Base-by-base conservation (phyloP, 2,797 vertebrate species). In the Rhinella marina region DNA sequence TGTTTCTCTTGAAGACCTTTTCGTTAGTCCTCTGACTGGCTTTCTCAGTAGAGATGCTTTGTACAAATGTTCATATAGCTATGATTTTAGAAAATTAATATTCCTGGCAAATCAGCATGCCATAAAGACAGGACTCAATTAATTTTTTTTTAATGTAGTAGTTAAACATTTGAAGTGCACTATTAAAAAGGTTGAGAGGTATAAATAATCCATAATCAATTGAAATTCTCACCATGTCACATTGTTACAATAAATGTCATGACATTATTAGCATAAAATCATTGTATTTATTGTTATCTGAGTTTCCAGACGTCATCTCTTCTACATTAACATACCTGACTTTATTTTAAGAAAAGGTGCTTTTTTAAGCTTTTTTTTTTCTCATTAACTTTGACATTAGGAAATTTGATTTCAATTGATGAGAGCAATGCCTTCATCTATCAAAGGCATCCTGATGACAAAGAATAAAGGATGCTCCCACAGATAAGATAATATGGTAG, bases 381-480 rank as follows among this genome's bases (percentile, higher is more conserved):
- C 75, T 88, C 61, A 66, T 84, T 84, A 84, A 61, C 56, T n/a
- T n/a, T 73, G 29, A 29, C 59, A 29, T 81, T 59, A 62, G 56
- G 68, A 85, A 85, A 80, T 56, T 75, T 41, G 78, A 88, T 85
- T 85, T 54, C 62, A 81, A 85, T 81, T 88, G 87, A 85, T 85
- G 78, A 88, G 78, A 75, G 61, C 70, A 57, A 41, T 81, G 68
- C 68, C 59, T 76, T 66, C 87, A 66, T 85, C 85, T 82, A 86
- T 85, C 87, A 82, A 88, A 85, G 48, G 3, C 8, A 54, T 66
- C 68, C n/a, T 56, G 56, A 57, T 27, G 75, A 59, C 50, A 88
- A 83, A 77, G 72, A 84, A 88, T 78, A 85, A 80, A 85, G 66
- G 73, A 73, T 81, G 83, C 64, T 81, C 68, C 23, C 19, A 27